Base-by-base conservation (phyloP, 2,113 vertebrate species). In the Phrynosoma platyrhinos region DNA sequence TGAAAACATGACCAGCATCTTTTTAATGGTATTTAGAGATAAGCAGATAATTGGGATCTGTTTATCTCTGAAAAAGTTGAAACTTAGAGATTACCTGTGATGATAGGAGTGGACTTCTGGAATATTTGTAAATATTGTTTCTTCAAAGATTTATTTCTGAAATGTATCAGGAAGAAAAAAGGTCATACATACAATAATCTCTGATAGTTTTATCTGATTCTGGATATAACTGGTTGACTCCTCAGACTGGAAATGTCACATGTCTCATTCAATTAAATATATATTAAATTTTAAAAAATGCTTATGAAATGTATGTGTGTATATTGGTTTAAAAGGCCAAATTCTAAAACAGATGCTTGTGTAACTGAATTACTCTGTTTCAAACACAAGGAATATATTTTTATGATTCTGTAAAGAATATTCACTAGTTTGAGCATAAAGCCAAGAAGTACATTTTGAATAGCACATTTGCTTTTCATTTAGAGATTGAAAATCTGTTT, bases 361-460 rank as follows among this genome's bases (percentile, higher is more conserved):
- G 90, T 94, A 92, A 92, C 88, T 85, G 53, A 88, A 95, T 95
- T 90, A 93, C 91, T 89, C 94, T 92, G 92, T 93, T 96, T 82
- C 76, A 23, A 87, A 92, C 96, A 95, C 93, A 92, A 93, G 91
- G 93, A 97, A 95, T 90, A 95, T 88, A 94, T 95, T 96, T 96
- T 93, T 95, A 53, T 90, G 91, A 93, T 92, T 94, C 88, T 96
- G 90, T 94, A 94, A 96, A 97, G 94, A 96, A 95, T 92, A 77
- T 78, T 88, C 86, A 92, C 87, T 95, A 94, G 88, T 95, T 95
- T 92, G 90, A 94, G 85, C 89, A 85, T 91, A 90, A 93, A 95
- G 80, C 93, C 89, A 93, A 95, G 95, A 94, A 93, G 95, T 68
- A 90, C 82, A 91, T 94, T 90, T 96, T 92, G 86, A 96, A 96